These are phyloP conservation scores for Pseudomyrmex flavicornis DNA, from an alignment of 1,140 invertebrate species.

Conservation along the genomic window DNA sequence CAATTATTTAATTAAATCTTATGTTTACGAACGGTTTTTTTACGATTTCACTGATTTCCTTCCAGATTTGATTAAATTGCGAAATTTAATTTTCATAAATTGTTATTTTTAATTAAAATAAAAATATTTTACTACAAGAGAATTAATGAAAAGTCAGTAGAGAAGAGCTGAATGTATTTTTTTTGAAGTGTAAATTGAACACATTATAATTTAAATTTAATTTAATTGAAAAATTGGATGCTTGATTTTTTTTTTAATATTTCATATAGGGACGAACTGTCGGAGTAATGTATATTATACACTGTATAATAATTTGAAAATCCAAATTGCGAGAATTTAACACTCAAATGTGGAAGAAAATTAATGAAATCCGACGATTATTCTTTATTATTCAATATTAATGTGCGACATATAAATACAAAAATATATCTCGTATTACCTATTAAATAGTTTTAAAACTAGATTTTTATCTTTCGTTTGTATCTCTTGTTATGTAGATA, in stretches of 20 bases:
- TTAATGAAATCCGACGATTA: constrained; percentile 4
- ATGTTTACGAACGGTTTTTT: not conserved
- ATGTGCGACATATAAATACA: constrained; percentile 25
- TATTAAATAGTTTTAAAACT: constrained; percentile 8
- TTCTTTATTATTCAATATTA: constrained; percentile 13
- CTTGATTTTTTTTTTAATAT: no score
- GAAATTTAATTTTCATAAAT: not conserved
- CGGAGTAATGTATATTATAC: no score
- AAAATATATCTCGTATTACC: not conserved
- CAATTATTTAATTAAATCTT: constrained; percentile 25
- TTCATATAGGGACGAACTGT: no score
- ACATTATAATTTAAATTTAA: no score
- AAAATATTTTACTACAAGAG: not conserved
- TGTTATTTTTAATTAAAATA: not conserved
- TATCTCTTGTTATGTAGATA: not conserved
- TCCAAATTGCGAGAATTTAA: not conserved
- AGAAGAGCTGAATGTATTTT: not conserved
- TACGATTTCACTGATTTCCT: not conserved
- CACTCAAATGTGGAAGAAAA: not conserved
- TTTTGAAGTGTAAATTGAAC: no score
- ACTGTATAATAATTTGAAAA: no score
- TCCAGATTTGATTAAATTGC: not conserved
- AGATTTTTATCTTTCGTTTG: not conserved
- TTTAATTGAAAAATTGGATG: no score
- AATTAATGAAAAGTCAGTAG: not conserved